Percentiles rank a stretch among this genome's conserved stretches.
phyloP scores from a whole-genome alignment of 2,888 invertebrate genomes.

The Cataglyphis cursor region DNA sequence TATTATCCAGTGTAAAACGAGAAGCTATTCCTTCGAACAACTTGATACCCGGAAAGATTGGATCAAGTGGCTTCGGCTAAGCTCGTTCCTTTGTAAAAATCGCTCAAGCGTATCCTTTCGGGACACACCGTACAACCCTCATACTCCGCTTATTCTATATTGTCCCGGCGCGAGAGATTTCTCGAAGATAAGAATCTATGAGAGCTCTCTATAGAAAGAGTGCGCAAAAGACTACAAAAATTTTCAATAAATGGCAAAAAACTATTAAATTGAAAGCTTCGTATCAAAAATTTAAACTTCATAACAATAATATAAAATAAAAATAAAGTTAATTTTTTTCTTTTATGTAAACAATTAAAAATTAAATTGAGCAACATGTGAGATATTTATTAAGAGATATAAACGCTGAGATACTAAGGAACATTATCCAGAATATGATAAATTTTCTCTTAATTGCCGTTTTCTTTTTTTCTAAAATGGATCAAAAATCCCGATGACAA shows the following conservation, averaged over 20 bases:
- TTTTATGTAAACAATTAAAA: neutral
- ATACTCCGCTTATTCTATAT: conserved; percentile 18
- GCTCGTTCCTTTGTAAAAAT: conserved; percentile 43
- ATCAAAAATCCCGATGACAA: neutral
- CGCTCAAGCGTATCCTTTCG: conserved; percentile 44
- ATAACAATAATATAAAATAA: neutral
- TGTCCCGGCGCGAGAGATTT: neutral
- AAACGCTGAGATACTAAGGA: neutral
- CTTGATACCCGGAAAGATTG: conserved; percentile 40
- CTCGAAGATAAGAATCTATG: conserved; percentile 24
- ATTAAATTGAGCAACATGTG: neutral
- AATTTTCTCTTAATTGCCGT: neutral
- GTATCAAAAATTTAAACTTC: conserved; percentile 6
- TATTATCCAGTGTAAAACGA: conserved; percentile 36
- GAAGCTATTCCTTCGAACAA: conserved; percentile 26
- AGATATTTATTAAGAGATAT: no score
- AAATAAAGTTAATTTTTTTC: neutral
- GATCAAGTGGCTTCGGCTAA: conserved; percentile 45
- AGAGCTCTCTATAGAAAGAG: neutral
- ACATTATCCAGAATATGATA: neutral
- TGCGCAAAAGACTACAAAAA: neutral
- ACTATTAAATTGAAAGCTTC: conserved; percentile 14
- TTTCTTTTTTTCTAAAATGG: neutral
- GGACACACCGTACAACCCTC: conserved; percentile 15
- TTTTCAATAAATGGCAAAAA: neutral